These are phyloP conservation scores for Cairina moschata DNA, from an alignment of 2,113 vertebrate species.

Conservation along the genomic window DNA sequence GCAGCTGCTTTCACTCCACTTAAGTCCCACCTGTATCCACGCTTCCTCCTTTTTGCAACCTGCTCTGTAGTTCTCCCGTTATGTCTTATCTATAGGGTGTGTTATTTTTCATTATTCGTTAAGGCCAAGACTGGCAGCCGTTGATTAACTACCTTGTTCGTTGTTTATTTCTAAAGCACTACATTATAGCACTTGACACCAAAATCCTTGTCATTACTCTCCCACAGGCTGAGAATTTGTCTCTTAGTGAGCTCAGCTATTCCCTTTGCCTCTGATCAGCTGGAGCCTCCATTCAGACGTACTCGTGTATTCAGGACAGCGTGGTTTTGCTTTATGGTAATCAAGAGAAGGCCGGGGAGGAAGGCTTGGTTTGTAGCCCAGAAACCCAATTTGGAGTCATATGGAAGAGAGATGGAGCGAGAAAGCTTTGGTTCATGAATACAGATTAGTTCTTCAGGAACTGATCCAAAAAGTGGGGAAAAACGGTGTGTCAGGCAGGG, in stretches of 20 bases:
- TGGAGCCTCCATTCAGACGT: conserved; percentile 23
- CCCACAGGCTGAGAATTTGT: neutral
- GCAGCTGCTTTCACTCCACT: neutral
- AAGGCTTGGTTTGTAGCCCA: conserved; percentile 38
- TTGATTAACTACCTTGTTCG: neutral
- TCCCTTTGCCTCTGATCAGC: conserved; percentile 24
- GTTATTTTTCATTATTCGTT: neutral
- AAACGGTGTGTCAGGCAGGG: neutral
- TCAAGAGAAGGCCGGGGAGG: neutral
- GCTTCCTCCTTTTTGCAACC: neutral
- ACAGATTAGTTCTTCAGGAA: conserved; percentile 26
- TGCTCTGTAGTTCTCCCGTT: neutral
- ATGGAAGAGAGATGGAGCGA: neutral
- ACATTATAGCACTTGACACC: neutral
- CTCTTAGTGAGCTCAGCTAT: neutral
- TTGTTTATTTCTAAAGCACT: neutral
- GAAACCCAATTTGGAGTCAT: conserved; percentile 48
- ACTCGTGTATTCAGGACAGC: neutral
- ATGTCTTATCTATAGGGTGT: neutral
- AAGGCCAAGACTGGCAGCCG: neutral
- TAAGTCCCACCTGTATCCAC: neutral
- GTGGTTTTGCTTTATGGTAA: conserved; percentile 15
- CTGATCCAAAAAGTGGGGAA: neutral
- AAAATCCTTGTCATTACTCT: neutral
- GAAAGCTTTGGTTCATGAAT: conserved; percentile 28